A percentile compares a stretch with the other conserved stretches of the same genome.
phyloP scores from a whole-genome alignment of 2,797 vertebrate species.

The Chiloscyllium punctatum region DNA sequence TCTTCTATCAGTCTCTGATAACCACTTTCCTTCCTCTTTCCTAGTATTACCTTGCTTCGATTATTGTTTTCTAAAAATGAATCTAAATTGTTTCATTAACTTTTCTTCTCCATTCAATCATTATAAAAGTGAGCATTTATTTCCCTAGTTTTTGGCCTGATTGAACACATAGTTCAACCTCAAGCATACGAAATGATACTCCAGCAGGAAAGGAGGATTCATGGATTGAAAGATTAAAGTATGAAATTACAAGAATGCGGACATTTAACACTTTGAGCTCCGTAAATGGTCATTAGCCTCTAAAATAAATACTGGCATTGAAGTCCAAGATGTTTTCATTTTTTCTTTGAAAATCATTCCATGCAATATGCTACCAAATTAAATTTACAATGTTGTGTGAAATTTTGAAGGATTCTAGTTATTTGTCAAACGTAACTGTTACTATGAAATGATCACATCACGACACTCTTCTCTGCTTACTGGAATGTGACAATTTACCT shows the following conservation, averaged over 20 bases:
- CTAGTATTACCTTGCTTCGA: neutral
- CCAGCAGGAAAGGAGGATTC: constrained; percentile 34
- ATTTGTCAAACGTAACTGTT: neutral
- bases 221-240: constrained; percentile 39
- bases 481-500: neutral
- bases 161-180: constrained; percentile 22
- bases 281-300: neutral
- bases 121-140: neutral
- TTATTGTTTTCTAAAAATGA: neutral
- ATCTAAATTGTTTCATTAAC: neutral
- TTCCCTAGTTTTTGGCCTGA: constrained; percentile 10
- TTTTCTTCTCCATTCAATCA: neutral
- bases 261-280: neutral
- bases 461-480: neutral
- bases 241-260: neutral
- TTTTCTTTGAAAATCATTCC: neutral
- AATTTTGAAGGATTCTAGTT: neutral
- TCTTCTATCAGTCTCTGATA: neutral
- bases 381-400: neutral
- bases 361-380: neutral
- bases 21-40: neutral
- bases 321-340: neutral
- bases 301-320: neutral
- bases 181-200: neutral
- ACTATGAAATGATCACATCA: neutral